Evolutionary conservation across 1,140 invertebrate genomes (phyloP).

Genomic region (Neotoxoptera formosana): DNA sequence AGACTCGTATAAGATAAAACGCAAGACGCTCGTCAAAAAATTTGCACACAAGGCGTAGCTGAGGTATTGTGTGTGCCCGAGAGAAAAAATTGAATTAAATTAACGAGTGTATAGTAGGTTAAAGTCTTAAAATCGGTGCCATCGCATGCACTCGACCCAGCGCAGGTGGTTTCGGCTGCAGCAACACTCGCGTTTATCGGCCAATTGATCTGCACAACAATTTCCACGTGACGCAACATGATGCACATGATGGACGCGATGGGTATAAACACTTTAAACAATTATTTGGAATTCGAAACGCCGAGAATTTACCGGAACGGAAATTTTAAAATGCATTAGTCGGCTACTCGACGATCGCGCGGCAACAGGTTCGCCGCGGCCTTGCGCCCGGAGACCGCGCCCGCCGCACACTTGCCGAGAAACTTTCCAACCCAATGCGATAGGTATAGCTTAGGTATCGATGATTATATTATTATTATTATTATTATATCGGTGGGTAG

Average conservation of each 20-base stretch:
- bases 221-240: background rate
- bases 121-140: background rate
- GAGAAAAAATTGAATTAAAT: background rate
- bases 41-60: background rate
- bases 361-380: conserved; percentile 1
- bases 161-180: background rate
- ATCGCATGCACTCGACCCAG: background rate
- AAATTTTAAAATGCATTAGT: conserved; percentile 11
- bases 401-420: conserved; percentile 16
- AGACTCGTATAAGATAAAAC: background rate
- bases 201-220: background rate
- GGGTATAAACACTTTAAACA: background rate
- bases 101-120: background rate
- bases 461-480: background rate
- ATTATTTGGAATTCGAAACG: background rate
- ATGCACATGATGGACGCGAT: background rate
- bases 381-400: conserved; percentile 29
- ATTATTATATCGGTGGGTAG: background rate
- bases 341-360: background rate
- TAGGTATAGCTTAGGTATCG: background rate
- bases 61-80: background rate
- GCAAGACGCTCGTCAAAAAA: background rate
- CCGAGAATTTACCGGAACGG: background rate
- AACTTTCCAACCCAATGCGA: conserved; percentile 37
- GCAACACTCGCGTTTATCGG: background rate